Evolutionary conservation across 2,888 invertebrate genomes (phyloP), one percentile per base, ranked within the genome.

Genomic region (Parnassius apollo): DNA sequence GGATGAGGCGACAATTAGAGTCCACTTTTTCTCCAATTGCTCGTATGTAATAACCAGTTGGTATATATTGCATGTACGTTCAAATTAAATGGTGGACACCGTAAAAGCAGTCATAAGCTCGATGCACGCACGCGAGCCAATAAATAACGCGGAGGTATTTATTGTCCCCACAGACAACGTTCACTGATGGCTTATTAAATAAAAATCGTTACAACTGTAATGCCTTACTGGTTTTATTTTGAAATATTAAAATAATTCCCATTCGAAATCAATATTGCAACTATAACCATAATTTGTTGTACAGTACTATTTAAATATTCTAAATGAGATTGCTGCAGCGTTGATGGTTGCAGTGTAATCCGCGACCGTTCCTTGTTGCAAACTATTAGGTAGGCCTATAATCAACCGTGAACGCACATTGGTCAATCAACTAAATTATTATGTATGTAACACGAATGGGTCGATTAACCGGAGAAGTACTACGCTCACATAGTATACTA

Each of bases 1-100:
- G 90, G 85, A 89, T 88, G 90, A 89, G 89, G 87, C 78, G 75
- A 83, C 88, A 83, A 88, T 91, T 91, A 89, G 74, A 80, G 82
- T 78, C 78, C 80, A 73, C 72, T 80, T 77, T 82, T 83, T 83
- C 84, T 84, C 79, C 77, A 72, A 81, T 78, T 81, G 70, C 68
- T 69, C 69, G 66, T 73, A 72, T 70, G 73, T 78, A 81, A 82
- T 81, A 77, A 74, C 79, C 75, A 77, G 75, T 76, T 76, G 69
- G 74, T 78, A 73, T 73, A 73, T 82, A 80, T 86, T 83, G 85
- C 86, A 89, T 87, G 85, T 82, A 80, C 77, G 78, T 67, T 81
- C 76, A 86, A 86, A 89, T 88, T 85, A 89, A 88, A 88, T 82
- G 79, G 81, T 75, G 78, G 80, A 81, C 80, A 82, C 80, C 77